Conservation (phyloP, 1,140 invertebrate species). For the Apocrypta bakeri region DNA sequence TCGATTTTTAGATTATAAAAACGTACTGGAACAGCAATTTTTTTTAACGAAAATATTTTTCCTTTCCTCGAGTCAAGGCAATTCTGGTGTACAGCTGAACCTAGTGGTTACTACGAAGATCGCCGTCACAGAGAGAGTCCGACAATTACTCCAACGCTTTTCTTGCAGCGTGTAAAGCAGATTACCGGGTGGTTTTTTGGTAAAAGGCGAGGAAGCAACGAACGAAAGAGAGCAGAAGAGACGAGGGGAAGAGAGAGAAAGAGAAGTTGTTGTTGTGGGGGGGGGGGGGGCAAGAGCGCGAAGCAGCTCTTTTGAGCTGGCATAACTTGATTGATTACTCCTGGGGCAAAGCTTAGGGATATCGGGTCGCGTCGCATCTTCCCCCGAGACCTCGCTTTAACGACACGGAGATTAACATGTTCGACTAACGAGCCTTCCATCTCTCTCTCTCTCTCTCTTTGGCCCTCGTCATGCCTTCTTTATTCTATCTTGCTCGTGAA, state of each 20-base stretch:
- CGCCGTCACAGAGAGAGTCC: not conserved
- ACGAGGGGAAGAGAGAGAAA: not conserved
- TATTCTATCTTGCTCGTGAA: not conserved
- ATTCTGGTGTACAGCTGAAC: not conserved
- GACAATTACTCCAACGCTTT: constrained; percentile 47
- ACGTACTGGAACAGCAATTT: no score
- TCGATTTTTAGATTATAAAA: no score
- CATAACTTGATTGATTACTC: constrained; percentile 60
- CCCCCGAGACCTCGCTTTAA: constrained; percentile 44
- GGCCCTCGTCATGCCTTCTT: not conserved
- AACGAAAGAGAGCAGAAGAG: not conserved
- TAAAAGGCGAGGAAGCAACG: constrained; percentile 23
- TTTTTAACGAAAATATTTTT: no score
- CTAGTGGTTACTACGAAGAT: not conserved
- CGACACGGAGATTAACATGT: constrained; percentile 60
- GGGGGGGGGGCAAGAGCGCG: not conserved
- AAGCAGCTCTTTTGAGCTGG: constrained; percentile 45
- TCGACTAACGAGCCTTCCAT: constrained; percentile 55
- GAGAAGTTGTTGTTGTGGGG: no score
- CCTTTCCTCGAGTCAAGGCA: no score
- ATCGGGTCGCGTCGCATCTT: constrained; percentile 9
- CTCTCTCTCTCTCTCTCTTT: not conserved
- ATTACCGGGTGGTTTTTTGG: constrained; percentile 42
- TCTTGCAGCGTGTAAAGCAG: constrained; percentile 45
- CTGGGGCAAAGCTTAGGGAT: constrained; percentile 32